phyloP scores from a whole-genome alignment of 2,888 invertebrate genomes.

The Dromius quadrimaculatus region DNA sequence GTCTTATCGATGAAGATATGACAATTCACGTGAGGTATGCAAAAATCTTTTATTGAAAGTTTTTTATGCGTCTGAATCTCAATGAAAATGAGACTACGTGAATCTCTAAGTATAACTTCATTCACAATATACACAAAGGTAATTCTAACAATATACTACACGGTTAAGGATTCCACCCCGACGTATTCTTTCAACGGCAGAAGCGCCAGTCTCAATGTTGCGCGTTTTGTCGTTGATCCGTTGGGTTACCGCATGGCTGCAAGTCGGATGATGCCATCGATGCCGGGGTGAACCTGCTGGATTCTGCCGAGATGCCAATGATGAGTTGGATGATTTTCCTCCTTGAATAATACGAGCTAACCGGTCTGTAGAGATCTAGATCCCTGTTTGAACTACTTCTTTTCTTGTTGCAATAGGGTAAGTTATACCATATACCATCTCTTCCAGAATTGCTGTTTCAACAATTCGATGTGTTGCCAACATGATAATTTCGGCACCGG shows the following conservation, averaged over 20 bases:
- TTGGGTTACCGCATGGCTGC: conserved; percentile 3
- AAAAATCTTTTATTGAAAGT: too few relatives aligned
- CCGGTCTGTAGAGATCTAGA: not conserved
- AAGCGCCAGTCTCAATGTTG: not conserved
- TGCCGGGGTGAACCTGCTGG: conserved; percentile 6
- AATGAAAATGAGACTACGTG: too few relatives aligned
- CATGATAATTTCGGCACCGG: conserved; percentile 47
- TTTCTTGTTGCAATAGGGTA: not conserved
- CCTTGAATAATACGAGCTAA: not conserved
- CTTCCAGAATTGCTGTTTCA: conserved; percentile 53
- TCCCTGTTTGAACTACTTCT: not conserved
- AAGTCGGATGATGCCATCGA: conserved; percentile 4
- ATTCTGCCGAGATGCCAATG: not conserved
- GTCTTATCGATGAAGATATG: too few relatives aligned
- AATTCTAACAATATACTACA: not conserved
- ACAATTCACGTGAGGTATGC: too few relatives aligned
- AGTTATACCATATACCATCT: not conserved
- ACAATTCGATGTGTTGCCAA: conserved; percentile 54
- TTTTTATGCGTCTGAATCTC: too few relatives aligned
- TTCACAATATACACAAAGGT: too few relatives aligned
- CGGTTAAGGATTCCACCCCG: too few relatives aligned
- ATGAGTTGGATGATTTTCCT: not conserved
- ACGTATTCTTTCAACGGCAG: not conserved
- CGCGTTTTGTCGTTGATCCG: conserved; percentile 8
- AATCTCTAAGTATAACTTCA: too few relatives aligned